Conservation (phyloP, 2,888 invertebrate species). For the Polyploca ridens region DNA sequence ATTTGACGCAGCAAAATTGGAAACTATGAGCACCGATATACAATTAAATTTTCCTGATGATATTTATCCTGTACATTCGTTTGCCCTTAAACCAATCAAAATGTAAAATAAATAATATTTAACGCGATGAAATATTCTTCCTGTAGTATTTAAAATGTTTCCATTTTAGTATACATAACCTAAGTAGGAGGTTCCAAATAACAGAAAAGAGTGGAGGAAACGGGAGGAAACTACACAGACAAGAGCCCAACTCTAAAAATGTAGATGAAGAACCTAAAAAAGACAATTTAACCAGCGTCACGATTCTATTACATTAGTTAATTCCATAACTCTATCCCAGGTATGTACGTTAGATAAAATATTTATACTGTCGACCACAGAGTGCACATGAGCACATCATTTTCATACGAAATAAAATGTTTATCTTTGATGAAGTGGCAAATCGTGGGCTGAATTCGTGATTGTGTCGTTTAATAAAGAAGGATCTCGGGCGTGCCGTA, state of each 20-base stretch:
- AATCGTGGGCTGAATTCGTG: slow-evolving; percentile 75
- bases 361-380: slow-evolving; percentile 17
- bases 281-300: background rate
- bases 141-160: background rate
- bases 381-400: slow-evolving; percentile 29
- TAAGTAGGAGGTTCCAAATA: too few species aligned
- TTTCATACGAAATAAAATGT: slow-evolving; percentile 49
- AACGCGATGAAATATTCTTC: slow-evolving; percentile 20
- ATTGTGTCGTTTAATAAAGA: slow-evolving; percentile 71
- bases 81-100: slow-evolving; percentile 86
- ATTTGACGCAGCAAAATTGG: slow-evolving; percentile 88
- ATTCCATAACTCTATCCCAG: background rate
- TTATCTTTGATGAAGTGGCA: slow-evolving; percentile 65
- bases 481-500: slow-evolving; percentile 54
- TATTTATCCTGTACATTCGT: slow-evolving; percentile 94
- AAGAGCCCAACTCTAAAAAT: too few species aligned
- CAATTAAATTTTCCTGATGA: slow-evolving; percentile 95
- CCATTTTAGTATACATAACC: too few species aligned
- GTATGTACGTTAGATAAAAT: slow-evolving; percentile 10
- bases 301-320: slow-evolving; percentile 14
- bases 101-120: background rate
- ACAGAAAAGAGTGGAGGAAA: too few species aligned
- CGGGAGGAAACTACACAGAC: too few species aligned
- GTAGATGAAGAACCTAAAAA: too few species aligned
- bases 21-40: slow-evolving; percentile 86